A percentile compares a stretch with the other conserved stretches of the same genome.
phyloP scores from a whole-genome alignment of 2,888 invertebrate genomes.

The Drosophila ezoana region DNA sequence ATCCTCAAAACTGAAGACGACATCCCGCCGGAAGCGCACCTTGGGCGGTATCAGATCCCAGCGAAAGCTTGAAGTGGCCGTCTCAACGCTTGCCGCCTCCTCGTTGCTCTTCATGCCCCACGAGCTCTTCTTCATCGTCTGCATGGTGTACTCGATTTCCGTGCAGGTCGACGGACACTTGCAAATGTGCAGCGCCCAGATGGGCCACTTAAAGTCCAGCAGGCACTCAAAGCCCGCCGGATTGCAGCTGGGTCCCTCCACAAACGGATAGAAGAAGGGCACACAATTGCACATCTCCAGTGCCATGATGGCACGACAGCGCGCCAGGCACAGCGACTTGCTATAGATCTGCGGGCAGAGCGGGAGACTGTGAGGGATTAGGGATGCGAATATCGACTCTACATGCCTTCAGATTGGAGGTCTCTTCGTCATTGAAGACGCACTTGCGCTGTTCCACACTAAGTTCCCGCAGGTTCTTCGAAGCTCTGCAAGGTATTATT shows the following conservation, averaged over 20 bases:
- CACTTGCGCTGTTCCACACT: conserved; percentile 86
- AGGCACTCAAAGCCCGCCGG: conserved; percentile 83
- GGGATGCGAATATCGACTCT: accelerated
- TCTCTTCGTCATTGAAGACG: conserved; percentile 86
- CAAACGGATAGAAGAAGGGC: conserved; percentile 86
- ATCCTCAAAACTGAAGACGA: conserved; percentile 87
- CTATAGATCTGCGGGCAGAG: conserved; percentile 74
- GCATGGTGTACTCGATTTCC: conserved; percentile 79
- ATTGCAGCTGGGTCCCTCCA: conserved; percentile 81
- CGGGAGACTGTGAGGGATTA: background rate
- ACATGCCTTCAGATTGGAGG: conserved; percentile 83
- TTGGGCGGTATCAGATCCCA: conserved; percentile 86
- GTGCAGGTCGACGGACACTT: conserved; percentile 83
- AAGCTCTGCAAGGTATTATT: conserved; percentile 63
- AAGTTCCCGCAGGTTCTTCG: conserved; percentile 83
- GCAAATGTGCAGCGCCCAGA: conserved; percentile 82
- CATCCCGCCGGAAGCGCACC: conserved; percentile 86
- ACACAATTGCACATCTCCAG: conserved; percentile 86
- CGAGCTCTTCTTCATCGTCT: conserved; percentile 81
- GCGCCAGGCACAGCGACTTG: conserved; percentile 81
- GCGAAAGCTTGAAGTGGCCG: conserved; percentile 85
- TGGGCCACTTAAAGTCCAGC: conserved; percentile 83
- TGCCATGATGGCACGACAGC: conserved; percentile 86
- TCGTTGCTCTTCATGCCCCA: conserved; percentile 77
- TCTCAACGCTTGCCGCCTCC: conserved; percentile 59